A percentile compares a stretch with the other conserved stretches of the same genome.
Conservation (phyloP, 1,140 invertebrate genomes). For the Cydia pomonella region DNA sequence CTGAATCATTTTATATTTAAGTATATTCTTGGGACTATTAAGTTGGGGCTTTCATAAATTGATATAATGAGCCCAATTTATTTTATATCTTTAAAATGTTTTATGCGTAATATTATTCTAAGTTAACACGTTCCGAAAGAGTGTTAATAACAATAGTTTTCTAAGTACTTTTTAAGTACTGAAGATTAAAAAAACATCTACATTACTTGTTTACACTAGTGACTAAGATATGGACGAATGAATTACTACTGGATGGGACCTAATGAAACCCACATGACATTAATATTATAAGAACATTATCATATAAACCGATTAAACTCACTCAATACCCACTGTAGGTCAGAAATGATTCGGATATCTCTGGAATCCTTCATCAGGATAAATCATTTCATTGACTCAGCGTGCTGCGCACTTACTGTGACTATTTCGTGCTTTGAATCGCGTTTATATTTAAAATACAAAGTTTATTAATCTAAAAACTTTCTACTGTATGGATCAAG, state of each 20-base stretch:
- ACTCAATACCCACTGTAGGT: background rate
- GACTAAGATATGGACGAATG: conserved; percentile 79
- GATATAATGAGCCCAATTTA: background rate
- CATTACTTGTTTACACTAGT: conserved; percentile 59
- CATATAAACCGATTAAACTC: background rate
- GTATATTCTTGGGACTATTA: conserved; percentile 11
- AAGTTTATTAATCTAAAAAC: conserved; percentile 36
- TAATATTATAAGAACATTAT: conserved; percentile 47
- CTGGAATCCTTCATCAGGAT: background rate
- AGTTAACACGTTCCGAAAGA: conserved; percentile 15
- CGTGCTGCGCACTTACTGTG: background rate
- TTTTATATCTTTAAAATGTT: conserved; percentile 33
- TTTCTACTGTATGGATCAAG: conserved; percentile 46
- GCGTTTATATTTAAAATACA: conserved; percentile 41
- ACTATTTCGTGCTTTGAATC: background rate
- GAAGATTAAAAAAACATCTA: conserved; percentile 49
- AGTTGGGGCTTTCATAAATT: conserved; percentile 35
- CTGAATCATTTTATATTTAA: background rate
- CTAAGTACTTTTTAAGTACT: conserved; percentile 75
- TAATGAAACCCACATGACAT: conserved; percentile 47
- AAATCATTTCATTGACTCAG: background rate
- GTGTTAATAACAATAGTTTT: conserved; percentile 21
- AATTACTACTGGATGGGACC: conserved; percentile 63
- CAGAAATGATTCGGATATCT: background rate
- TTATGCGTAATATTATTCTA: conserved; percentile 26